Percentiles rank a stretch among this genome's conserved stretches.
Conservation (phyloP, 1,140 invertebrate species). For the Venturia canescens region DNA sequence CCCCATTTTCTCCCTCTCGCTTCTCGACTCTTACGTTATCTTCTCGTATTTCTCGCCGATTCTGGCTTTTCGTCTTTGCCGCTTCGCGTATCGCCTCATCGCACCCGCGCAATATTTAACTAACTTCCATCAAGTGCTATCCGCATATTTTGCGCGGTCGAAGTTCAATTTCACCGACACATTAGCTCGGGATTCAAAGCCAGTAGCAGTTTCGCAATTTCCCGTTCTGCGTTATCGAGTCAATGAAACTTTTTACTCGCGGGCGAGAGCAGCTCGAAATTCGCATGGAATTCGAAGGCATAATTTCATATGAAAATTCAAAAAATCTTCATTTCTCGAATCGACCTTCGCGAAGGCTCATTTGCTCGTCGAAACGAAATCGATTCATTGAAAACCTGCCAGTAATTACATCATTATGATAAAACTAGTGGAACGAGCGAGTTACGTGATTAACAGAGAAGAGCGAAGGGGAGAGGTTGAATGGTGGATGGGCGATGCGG, state of each 20-base stretch:
- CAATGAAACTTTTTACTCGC: too few relatives aligned
- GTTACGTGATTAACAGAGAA: not conserved
- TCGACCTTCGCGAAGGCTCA: too few relatives aligned
- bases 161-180: constrained; percentile 1
- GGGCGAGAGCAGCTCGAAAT: too few relatives aligned
- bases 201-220: not conserved
- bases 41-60: constrained; percentile 43
- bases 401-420: not conserved
- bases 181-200: not conserved
- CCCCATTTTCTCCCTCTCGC: constrained; percentile 1
- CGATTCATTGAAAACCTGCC: not conserved
- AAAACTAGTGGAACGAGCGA: not conserved
- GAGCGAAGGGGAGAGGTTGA: not conserved
- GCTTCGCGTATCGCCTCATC: constrained; percentile 70
- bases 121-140: constrained; percentile 1
- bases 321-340: too few relatives aligned
- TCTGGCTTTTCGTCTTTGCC: constrained; percentile 70
- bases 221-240: not conserved
- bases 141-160: constrained; percentile 29
- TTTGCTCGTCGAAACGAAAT: not conserved
- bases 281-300: too few relatives aligned
- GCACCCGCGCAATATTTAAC: constrained; percentile 57
- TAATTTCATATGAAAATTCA: too few relatives aligned
- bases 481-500: not conserved
- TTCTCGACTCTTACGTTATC: not conserved